Base-by-base conservation (phyloP, 2,888 invertebrate genomes). In the Xanthia icteritia region DNA sequence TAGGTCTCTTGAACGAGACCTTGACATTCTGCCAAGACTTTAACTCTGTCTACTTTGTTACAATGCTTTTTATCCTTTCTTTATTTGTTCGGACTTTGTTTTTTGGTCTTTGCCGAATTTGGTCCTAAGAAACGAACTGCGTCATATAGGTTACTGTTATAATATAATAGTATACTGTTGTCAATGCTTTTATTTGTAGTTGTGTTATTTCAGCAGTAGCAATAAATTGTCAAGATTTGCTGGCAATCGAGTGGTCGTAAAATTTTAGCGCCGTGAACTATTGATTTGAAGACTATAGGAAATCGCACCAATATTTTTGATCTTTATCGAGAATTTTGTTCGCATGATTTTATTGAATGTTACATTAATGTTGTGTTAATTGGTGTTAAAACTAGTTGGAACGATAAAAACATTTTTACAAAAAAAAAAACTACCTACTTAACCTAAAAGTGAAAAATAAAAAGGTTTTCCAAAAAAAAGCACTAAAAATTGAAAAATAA, bases 11-110 rank as follows among this genome's bases (percentile, higher is more conserved):
- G 69, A 65, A 76, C 56, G n/a, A 64, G 15, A 6, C 51, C 31
- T 79, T 79, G 80, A 83, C 36, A 58, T 69, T 75, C 56, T 68
- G 72, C 45, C 61, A 76, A 75, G 61, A 42, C 39, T 39, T 61
- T 39, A 42, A 64, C 9, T 36, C 27, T 60, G 8, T 73, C 20
- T 67, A n/a, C 20, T 66, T 76, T 58, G n/a, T 61, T 3, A 45
- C 15, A 58, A 63, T 23, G n/a, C 42, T 58, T 9, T 54, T 54
- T 51, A 20, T 31, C 23, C 8, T 60, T 39, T 54, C 31, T 63
- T 42, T 31, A 51, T 45, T 68, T 51, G 27, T 48, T 65, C 9
- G 15, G 0, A 27, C 8, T 67, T 48, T 15, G 17, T 48, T 31
- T 39, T 68, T 45, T 48, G 0, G 13, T 45, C 17, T 39, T n/a